Conservation (phyloP, 2,888 invertebrate species). For the Diadromus collaris region DNA sequence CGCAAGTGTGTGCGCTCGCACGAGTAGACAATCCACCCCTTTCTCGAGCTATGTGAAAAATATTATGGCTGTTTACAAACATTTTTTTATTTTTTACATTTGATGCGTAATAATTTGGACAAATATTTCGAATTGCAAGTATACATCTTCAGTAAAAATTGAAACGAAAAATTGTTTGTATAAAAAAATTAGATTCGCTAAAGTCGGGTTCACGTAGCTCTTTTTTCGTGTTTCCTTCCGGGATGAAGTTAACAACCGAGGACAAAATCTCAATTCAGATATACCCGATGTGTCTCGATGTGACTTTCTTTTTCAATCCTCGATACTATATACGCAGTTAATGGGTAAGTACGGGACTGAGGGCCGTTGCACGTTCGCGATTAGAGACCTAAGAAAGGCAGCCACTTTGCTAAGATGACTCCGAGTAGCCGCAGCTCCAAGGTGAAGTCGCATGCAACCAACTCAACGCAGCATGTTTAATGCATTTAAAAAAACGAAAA, state of each 20-base stretch:
- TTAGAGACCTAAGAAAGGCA: neutral
- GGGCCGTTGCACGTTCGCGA: constrained; percentile 38
- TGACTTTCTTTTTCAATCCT: neutral
- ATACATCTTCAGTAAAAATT: neutral
- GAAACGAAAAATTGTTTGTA: neutral
- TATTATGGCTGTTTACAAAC: neutral
- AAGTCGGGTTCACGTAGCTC: neutral
- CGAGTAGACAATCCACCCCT: constrained; percentile 48
- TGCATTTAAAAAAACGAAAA: constrained; percentile 30
- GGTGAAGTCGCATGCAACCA: constrained; percentile 56
- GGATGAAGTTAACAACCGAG: constrained; percentile 29
- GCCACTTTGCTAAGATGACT: constrained; percentile 33
- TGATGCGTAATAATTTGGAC: neutral
- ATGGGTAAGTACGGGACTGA: constrained; percentile 44
- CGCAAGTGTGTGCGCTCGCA: constrained; percentile 51
- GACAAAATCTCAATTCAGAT: constrained; percentile 13
- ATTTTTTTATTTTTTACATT: neutral
- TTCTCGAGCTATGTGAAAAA: neutral
- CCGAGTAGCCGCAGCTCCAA: constrained; percentile 20
- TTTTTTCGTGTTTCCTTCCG: constrained; percentile 24
- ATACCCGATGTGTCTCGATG: constrained; percentile 1
- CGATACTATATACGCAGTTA: constrained; percentile 33
- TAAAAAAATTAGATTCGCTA: neutral
- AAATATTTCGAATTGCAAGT: neutral
- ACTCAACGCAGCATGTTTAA: constrained; percentile 45